Evolutionary conservation across 2,888 invertebrate genomes (phyloP).

Genomic region (Isoperla grammatica): DNA sequence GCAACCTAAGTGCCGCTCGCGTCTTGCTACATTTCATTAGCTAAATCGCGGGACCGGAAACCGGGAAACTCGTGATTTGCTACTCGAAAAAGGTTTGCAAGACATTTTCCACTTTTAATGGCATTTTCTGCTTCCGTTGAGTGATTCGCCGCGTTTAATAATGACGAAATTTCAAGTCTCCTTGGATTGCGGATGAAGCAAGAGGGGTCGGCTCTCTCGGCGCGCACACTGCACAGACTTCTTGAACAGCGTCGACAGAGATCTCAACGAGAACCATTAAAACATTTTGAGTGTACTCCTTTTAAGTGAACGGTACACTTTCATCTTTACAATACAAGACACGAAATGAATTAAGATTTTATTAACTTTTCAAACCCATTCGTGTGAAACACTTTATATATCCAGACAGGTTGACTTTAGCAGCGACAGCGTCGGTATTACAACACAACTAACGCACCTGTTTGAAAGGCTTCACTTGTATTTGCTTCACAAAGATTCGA

Average conservation of each 20-base stretch:
- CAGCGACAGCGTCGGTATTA: too few relatives aligned
- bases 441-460: too few relatives aligned
- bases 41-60: conserved; percentile 15
- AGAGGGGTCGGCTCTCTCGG: too few relatives aligned
- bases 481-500: conserved; percentile 4
- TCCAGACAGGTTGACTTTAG: too few relatives aligned
- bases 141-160: conserved; percentile 25
- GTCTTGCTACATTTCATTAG: conserved; percentile 27
- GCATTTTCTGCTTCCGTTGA: conserved; percentile 28
- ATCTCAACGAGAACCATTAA: conserved; percentile 2
- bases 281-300: conserved; percentile 12
- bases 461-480: background rate
- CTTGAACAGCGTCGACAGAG: background rate
- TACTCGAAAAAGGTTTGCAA: conserved; percentile 6
- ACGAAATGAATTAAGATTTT: conserved; percentile 19
- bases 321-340: background rate
- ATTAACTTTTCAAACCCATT: background rate
- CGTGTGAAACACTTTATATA: too few relatives aligned
- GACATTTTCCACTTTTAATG: conserved; percentile 24
- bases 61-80: conserved; percentile 1
- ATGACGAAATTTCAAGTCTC: conserved; percentile 20
- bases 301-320: background rate
- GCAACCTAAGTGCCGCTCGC: too few relatives aligned
- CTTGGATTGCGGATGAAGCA: background rate
- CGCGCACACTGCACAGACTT: too few relatives aligned